Base-by-base conservation (phyloP, 2,888 invertebrate genomes). In the Macroteleia sp. region DNA sequence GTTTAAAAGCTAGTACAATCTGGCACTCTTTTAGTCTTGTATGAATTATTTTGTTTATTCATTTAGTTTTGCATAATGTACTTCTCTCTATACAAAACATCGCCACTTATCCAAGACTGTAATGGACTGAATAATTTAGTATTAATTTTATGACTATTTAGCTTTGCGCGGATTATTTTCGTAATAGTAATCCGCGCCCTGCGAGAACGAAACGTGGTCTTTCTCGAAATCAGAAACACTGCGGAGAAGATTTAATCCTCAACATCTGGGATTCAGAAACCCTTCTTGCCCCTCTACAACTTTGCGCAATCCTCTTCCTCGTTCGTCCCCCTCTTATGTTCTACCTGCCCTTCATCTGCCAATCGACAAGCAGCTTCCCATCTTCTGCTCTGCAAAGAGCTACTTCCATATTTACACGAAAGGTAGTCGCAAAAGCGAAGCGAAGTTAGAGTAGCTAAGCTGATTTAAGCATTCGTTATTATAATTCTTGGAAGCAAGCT, bases 401-500 rank as follows among this genome's bases (percentile, higher is more conserved):
- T 86, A 87, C 89, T 90, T 89, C 85, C 88, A 90, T 90, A 89
- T 90, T 90, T 89, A 90, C 90, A 88, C 84, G 87, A 82, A 83
- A 82, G 85, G 85, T 85, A 85, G 86, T 87, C 86, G 87, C 88
- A 84, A 88, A 86, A 89, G 88, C 86, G 87, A 86, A 89, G 88
- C 86, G 82, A 89, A 90, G 89, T 90, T 90, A 83, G 87, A 81
- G 85, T 82, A 85, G 87, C 87, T 89, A 90, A 90, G 90, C 90
- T 89, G 90, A 90, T 90, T 90, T 90, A 85, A 88, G 88, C 89
- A 89, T 90, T 90, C 89, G 90, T 89, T 90, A 89, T 90, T 90
- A 90, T 90, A 90, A 90, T 89, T 89, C 90, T 88, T 86, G 86
- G 79, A 85, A 88, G 86, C 82, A 82, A 73, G 74, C 75, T 83